Conservation (phyloP, 2,113 vertebrate species). For the Heloderma charlesbogerti region DNA sequence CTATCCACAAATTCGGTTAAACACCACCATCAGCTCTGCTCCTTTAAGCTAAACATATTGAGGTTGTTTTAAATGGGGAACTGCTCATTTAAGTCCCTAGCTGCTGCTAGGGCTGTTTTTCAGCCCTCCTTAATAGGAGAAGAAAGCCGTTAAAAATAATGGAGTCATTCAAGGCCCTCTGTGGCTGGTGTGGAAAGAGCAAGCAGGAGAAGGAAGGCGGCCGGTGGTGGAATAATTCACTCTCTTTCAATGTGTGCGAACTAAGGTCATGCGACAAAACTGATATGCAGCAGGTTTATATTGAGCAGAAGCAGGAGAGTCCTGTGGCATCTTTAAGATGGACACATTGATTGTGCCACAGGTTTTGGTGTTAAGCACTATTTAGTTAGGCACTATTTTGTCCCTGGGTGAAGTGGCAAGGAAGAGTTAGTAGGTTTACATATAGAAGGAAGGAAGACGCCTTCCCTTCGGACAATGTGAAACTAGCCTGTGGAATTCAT, state of each 20-base stretch:
- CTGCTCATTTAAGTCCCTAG: neutral
- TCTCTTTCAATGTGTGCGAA: neutral
- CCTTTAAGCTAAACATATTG: neutral
- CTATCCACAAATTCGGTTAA: neutral
- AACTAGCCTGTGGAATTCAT: neutral
- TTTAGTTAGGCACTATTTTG: neutral
- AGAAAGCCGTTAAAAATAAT: constrained; percentile 18
- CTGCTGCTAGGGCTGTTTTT: neutral
- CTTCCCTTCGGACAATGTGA: neutral
- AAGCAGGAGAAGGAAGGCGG: neutral
- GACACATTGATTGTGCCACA: neutral
- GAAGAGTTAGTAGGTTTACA: neutral
- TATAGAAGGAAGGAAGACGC: neutral
- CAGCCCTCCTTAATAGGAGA: neutral
- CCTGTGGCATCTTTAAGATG: neutral
- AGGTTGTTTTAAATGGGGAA: neutral
- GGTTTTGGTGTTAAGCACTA: neutral
- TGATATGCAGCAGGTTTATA: neutral
- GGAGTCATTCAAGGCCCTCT: neutral
- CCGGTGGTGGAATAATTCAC: neutral
- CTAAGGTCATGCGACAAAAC: neutral
- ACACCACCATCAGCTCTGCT: neutral
- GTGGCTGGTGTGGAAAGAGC: neutral
- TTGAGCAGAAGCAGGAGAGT: neutral
- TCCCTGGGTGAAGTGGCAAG: neutral